Evolutionary conservation across 2,797 vertebrate species (phyloP), one percentile per base, ranked within the genome.

Genomic region (Babyrousa celebensis): DNA sequence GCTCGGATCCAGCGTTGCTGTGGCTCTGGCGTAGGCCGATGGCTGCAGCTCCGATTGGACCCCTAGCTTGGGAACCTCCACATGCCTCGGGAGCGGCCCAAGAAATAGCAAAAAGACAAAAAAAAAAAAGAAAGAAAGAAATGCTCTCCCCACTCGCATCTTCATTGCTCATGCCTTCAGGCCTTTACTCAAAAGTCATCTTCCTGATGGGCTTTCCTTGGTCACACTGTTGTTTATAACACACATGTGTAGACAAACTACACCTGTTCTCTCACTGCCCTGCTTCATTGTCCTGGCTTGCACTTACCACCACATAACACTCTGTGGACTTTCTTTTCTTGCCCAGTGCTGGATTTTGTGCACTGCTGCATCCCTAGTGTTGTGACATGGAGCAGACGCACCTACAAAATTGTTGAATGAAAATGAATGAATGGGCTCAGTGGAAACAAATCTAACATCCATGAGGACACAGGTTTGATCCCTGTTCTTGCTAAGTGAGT

Each of bases 181-280:
- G 79, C 36, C 36, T 94, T 93, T 23, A 71, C 27, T 95, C 91
- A 85, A n/a, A 86, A 91, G 27, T 48, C 48, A 62, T n/a, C 93
- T 95, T 83, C 48, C 70, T 65, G 72, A 2, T 25, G n/a, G 86
- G 15, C 32, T 65, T 82, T 84, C 65, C 95, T 56, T 75, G 52
- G 63, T 5, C 52, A 15, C 32, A 40, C 17, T 12, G 16, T 56
- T 27, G 14, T 63, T 85, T 60, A 75, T 52, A 87, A 72, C 32
- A 56, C 8, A 21, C 72, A 63, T 5, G 7, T 21, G 72, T 4
- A 72, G 15, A 52, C 25, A 62, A n/a, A 52, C 1, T 0, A 1
- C 0, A 1, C 74, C 65, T 89, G 29, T 82, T 60, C 70, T 32
- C 29, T 29, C 82, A 48, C 36, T 0, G 6, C 12, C n/a, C 67